phyloP scores from a whole-genome alignment of 2,888 invertebrate genomes.

The Hirtodrosophila duncani region DNA sequence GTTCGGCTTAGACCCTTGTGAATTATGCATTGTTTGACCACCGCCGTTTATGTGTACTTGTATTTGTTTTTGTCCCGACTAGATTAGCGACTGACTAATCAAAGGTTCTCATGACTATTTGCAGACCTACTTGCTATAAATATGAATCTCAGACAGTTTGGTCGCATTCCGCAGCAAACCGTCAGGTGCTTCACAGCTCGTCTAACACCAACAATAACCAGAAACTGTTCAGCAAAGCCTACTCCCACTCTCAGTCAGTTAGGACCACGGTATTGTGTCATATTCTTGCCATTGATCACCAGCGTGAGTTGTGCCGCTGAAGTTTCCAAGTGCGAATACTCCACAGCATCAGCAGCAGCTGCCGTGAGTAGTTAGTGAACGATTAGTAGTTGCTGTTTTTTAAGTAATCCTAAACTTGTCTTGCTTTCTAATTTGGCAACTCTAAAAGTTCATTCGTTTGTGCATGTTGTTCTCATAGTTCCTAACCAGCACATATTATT shows the following conservation, averaged over 20 bases:
- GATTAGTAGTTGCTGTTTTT: conserved; percentile 26
- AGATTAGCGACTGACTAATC: background rate
- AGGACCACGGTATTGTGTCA: conserved; percentile 56
- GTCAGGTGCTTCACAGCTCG: conserved; percentile 35
- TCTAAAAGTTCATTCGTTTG: conserved; percentile 14
- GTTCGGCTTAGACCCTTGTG: conserved; percentile 31
- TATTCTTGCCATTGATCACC: conserved; percentile 59
- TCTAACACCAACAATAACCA: conserved; percentile 7
- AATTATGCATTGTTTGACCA: conserved; percentile 19
- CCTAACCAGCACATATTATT: too few relatives aligned
- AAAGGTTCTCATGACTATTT: conserved; percentile 37
- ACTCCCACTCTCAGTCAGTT: conserved; percentile 9
- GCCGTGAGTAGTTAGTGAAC: conserved; percentile 65
- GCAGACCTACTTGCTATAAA: conserved; percentile 37
- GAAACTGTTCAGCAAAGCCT: conserved; percentile 17
- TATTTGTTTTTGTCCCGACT: too few relatives aligned
- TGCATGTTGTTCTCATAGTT: too few relatives aligned
- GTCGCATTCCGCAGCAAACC: conserved; percentile 43
- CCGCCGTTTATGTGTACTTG: too few relatives aligned
- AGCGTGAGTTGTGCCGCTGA: conserved; percentile 49
- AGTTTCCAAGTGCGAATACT: conserved; percentile 46
- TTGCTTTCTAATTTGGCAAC: conserved; percentile 18
- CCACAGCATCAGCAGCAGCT: conserved; percentile 58
- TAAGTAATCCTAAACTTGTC: conserved; percentile 38
- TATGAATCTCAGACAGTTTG: conserved; percentile 54